Base-by-base conservation (phyloP, 2,888 invertebrate species). In the Vandiemenella viatica region DNA sequence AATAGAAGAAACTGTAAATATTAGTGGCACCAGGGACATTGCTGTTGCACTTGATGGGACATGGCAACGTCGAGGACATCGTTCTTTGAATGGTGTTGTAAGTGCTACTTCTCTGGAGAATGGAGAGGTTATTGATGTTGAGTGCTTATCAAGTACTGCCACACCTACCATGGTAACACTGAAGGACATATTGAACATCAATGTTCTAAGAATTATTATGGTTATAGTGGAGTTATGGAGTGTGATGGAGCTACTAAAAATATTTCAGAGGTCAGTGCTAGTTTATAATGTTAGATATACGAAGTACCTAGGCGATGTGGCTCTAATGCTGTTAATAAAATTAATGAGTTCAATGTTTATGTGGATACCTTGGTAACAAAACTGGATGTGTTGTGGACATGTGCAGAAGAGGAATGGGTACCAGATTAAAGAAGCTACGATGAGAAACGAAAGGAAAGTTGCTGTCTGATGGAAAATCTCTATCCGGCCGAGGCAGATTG, bases 61-160 rank as follows among this genome's bases (percentile, higher is more conserved):
- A 21, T 3, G 20, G 41, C n/a, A n/a, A n/a, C 41, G 15, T 16
- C 5, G 42, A n/a, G 22, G 26, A 1, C 32, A 23, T 21, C 15
- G n/a, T 15, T 42, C 42, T 13, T 13, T 22, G 4, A 47, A 42
- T 22, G 26, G 32, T 47, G 47, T 42, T 41, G 47, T 47, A 6
- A 42, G n/a, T 8, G 42, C 47, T 13, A 42, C 32, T 10, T 16
- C 40, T 17, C 5, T 21, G 4, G 42, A 42, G n/a, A 42, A 4
- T 42, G 47, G 3, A 1, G 22, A 42, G 7, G 19, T 15, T 22
- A 23, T 47, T 22, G 26, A 23, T 20, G n/a, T 41, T 10, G 2
- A 42, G n/a, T 18, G 17, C 7, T 5, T 13, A n/a, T n/a, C n/a
- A n/a, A n/a, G n/a, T n/a, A n/a, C n/a, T n/a, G n/a, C n/a, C n/a